These are phyloP conservation scores for Chiroxiphia lanceolata DNA, from an alignment of 2,797 vertebrate genomes.

Conservation along the genomic window DNA sequence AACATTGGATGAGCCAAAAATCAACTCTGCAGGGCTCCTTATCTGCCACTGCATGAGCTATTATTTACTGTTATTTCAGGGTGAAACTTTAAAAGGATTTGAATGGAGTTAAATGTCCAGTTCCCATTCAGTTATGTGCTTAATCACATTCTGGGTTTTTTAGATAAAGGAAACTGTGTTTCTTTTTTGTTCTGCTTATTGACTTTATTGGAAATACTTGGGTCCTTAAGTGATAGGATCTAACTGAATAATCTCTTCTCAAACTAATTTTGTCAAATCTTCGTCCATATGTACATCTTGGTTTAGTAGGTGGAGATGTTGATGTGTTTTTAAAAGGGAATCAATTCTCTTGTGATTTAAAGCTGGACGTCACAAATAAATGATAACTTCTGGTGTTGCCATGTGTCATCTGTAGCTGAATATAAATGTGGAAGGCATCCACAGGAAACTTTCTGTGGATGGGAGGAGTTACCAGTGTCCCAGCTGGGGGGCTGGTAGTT, in stretches of 20 bases:
- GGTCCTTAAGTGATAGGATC: background rate
- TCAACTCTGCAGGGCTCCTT: background rate
- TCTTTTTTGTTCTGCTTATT: background rate
- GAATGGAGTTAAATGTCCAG: background rate
- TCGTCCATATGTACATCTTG: background rate
- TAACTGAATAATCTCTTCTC: background rate
- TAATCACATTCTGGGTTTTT: background rate
- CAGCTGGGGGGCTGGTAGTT: background rate
- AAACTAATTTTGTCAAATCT: background rate
- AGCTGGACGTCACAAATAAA: background rate
- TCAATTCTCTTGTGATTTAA: background rate
- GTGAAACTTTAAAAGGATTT: background rate
- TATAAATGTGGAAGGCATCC: background rate
- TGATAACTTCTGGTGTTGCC: background rate
- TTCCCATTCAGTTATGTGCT: background rate
- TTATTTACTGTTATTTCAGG: background rate
- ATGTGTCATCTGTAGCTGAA: background rate
- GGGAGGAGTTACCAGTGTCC: background rate
- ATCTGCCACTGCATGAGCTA: background rate
- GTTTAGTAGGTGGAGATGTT: background rate
- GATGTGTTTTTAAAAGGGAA: accelerated
- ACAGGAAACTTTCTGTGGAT: background rate
- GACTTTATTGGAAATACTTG: background rate
- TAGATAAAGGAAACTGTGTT: background rate
- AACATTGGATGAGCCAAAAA: background rate